Evolutionary conservation across 2,113 vertebrate species (phyloP).

Genomic region (Cariama cristata): DNA sequence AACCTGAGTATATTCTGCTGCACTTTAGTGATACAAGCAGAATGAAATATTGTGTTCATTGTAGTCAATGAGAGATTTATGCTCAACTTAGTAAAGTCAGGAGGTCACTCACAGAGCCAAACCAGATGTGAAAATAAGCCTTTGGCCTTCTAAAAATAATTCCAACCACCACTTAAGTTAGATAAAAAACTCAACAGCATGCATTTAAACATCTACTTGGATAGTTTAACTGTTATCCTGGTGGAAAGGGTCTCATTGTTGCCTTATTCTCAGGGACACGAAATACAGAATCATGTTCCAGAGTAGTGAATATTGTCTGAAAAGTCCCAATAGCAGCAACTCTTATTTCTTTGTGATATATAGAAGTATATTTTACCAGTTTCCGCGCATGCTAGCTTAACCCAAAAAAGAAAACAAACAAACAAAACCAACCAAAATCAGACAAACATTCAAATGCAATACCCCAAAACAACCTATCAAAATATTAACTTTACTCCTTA

Average conservation of each 20-base stretch:
- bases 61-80: background rate
- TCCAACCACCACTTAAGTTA: background rate
- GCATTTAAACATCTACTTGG: background rate
- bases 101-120: background rate
- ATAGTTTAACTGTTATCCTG: background rate
- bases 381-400: background rate
- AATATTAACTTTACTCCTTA: background rate
- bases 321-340: background rate
- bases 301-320: background rate
- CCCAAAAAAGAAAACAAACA: background rate
- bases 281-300: background rate
- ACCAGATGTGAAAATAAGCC: background rate
- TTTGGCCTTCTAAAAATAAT: background rate
- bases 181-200: background rate
- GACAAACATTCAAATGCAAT: background rate
- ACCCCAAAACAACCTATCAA: background rate
- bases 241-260: background rate
- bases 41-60: background rate
- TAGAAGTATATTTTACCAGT: background rate
- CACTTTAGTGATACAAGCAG: background rate
- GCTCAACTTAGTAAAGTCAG: background rate
- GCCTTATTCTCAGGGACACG: background rate
- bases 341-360: background rate
- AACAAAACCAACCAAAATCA: background rate
- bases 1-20: background rate